A percentile compares a stretch with the other conserved stretches of the same genome.
phyloP scores from a whole-genome alignment of 2,888 invertebrate species.

The Caenorhabditis sulstoni region DNA sequence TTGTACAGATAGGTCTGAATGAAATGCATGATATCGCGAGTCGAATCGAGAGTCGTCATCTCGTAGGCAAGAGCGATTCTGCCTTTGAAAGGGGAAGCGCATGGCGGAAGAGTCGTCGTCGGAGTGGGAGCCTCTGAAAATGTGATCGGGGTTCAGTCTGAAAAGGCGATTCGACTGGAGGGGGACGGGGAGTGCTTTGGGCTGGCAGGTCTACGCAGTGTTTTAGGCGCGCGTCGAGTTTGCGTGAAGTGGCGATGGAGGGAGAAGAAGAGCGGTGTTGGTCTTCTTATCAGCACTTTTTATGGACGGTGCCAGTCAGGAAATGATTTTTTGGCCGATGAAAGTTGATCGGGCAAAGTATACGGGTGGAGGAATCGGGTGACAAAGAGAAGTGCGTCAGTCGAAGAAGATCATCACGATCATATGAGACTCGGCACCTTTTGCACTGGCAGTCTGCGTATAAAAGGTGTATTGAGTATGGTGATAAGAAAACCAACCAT shows the following conservation, averaged over 20 bases:
- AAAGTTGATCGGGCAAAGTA: constrained; percentile 30
- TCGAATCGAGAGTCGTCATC: constrained; percentile 14
- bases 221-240: too few species aligned
- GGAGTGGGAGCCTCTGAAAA: constrained; percentile 18
- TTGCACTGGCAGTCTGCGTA: too few species aligned
- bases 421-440: too few species aligned
- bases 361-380: constrained; percentile 5
- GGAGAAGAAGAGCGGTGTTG: not conserved
- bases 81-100: constrained; percentile 20
- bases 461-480: too few species aligned
- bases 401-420: too few species aligned
- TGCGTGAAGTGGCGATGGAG: not conserved
- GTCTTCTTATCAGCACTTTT: constrained; percentile 13
- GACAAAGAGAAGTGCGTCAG: too few species aligned
- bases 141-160: too few species aligned
- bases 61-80: constrained; percentile 46
- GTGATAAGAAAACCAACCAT: too few species aligned
- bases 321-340: constrained; percentile 43
- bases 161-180: too few species aligned
- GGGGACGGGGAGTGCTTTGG: not conserved
- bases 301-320: constrained; percentile 22
- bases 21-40: constrained; percentile 25
- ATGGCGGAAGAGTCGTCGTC: constrained; percentile 31
- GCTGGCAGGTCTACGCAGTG: constrained; percentile 35
- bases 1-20: constrained; percentile 31